A percentile compares a stretch with the other conserved stretches of the same genome.
Conservation (phyloP, 2,797 vertebrate species). For the Philypnodon macrostomus region DNA sequence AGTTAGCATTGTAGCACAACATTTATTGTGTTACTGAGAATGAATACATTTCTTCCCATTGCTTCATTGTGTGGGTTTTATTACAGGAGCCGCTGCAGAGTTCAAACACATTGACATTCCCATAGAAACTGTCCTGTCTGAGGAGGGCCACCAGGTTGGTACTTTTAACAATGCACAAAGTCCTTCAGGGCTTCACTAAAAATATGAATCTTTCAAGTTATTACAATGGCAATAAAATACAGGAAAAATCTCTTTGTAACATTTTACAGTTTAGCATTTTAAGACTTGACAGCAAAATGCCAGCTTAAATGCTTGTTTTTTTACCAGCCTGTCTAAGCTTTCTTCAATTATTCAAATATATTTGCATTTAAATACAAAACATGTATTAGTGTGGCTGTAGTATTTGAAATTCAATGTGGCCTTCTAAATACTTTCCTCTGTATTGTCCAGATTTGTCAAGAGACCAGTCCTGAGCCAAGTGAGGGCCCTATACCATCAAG, state of each 20-base stretch:
- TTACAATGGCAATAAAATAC: no score
- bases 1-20: not conserved
- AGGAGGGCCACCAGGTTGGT: constrained; percentile 79
- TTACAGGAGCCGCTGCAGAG: constrained; percentile 66
- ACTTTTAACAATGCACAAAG: not conserved
- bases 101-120: constrained; percentile 59
- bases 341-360: no score
- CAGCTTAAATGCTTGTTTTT: no score
- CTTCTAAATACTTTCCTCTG: no score
- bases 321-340: no score
- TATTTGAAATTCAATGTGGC: not conserved
- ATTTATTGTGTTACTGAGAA: no score
- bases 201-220: no score
- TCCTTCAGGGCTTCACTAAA: no score
- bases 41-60: not conserved
- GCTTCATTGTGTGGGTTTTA: constrained; percentile 22
- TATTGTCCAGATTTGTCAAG: constrained; percentile 74
- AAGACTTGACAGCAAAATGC: no score
- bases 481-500: constrained; percentile 62
- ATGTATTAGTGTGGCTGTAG: not conserved
- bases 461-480: constrained; percentile 69
- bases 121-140: constrained; percentile 71
- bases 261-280: no score
- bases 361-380: no score
- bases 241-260: no score